Evolutionary conservation across 2,113 vertebrate species (phyloP), one percentile per base, ranked within the genome.

Genomic region (Eurystomus gularis): DNA sequence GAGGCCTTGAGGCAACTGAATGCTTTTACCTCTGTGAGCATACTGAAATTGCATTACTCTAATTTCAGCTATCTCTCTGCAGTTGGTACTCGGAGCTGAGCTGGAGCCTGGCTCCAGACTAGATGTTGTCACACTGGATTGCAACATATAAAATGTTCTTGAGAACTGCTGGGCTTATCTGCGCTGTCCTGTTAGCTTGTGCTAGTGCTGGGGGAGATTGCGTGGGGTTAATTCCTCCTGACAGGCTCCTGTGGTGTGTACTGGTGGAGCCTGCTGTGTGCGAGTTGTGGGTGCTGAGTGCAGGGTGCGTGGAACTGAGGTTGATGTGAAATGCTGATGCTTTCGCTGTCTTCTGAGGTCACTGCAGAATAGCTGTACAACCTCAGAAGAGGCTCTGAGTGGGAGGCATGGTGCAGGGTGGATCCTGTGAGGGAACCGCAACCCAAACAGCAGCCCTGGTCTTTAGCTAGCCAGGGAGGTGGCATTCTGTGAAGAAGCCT

Each of bases 21-120:
- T 3, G 17, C 94, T 93, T 97, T 97, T 98, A 94, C 95, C 93
- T 98, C 93, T 82, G 55, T 72, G 96, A 94, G 86, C 87, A 82
- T 62, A 60, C n/a, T 86, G 86, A 94, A 91, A 76, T 92, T 71
- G 54, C 6, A 2, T 96, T 93, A 55, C 55, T 96, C 58, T 91
- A 42, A 87, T 95, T 88, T 92, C 86, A 92, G 25, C 86, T 83
- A 3, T 48, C 90, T 93, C 84, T 55, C 76, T 78, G 81, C 51
- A 51, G 79, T 1, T 88, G 82, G 46, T 39, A 42, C 51, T 78
- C 12, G 37, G 90, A 76, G 39, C 25, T 81, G 86, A 61, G 25
- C 23, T 62, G 91, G 66, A 92, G 82, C 68, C 82, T 88, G 80
- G 57, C 92, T 93, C 49, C 62, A 81, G 39, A 86, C 17, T 73